A percentile compares a stretch with the other conserved stretches of the same genome.
phyloP scores from a whole-genome alignment of 1,140 invertebrate species.

The Aphis craccivora region DNA sequence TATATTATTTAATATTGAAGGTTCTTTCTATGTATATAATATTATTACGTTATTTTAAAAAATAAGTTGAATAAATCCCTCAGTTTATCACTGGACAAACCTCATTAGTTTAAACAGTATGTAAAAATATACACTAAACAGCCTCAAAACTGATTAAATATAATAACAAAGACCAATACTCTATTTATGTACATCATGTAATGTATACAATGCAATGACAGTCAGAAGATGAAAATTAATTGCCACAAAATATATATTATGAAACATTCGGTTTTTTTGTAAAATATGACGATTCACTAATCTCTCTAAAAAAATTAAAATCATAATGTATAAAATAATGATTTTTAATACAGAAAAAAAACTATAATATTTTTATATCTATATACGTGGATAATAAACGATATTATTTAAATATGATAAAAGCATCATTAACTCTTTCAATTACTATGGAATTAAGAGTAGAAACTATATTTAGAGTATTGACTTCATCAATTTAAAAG shows the following conservation, averaged over 20 bases:
- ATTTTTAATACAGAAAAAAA: neutral
- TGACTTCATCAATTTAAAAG: neutral
- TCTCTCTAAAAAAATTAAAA: no score
- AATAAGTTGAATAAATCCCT: neutral
- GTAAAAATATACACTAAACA: neutral
- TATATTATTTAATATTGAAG: neutral
- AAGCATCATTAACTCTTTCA: neutral
- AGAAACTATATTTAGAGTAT: no score
- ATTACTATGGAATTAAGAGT: neutral
- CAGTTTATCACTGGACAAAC: neutral
- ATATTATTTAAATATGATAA: neutral
- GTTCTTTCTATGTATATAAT: neutral
- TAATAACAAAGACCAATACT: neutral
- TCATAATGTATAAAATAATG: no score
- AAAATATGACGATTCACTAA: neutral
- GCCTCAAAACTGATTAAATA: neutral
- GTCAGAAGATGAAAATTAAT: neutral
- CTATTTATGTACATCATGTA: no score
- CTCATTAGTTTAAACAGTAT: neutral
- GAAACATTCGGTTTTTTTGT: neutral
- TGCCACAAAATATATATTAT: neutral
- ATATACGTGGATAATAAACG: neutral
- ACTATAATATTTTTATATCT: neutral
- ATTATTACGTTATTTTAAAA: neutral
- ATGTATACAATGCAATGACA: neutral